Base-by-base conservation (phyloP, 1,140 invertebrate genomes). In the Bemisia tabaci region DNA sequence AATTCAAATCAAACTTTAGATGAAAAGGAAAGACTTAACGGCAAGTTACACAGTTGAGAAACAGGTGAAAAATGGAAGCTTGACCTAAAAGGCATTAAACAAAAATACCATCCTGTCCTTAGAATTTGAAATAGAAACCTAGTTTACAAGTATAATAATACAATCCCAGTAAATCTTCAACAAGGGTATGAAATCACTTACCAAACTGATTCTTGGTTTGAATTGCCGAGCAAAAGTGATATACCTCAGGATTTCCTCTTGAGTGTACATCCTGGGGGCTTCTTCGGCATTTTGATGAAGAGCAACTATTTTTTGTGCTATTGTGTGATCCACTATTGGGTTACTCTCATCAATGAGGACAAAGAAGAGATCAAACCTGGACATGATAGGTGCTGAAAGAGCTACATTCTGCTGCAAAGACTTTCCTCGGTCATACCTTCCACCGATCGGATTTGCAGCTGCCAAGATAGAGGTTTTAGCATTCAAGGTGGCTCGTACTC, bases 321-420 rank as follows among this genome's bases (percentile, higher is more conserved):
- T 98, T 17, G 71, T 68, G 67, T 71, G 75, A 72, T 72, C 72
- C 26, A 71, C 61, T 71, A 94, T 87, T 79, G 96, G 93, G 77
- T 94, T 96, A 72, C 91, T 92, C 75, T 97, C 94, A 78, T 97
- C 95, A 2, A 98, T 89, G 0, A 99, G 80, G 72, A 99, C 94
- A 79, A 99, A 99, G 79, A 99, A 99, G 0, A 99, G 79, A 82
- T 99, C 97, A 77, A 99, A 99, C 74, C 97, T 83, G 0, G 97
- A 99, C 95, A 99, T 98, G 72, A 99, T 98, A 0, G 97, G 97
- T 0, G 96, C 95, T 0, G 91, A 88, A 12, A 99, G 78, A 1
- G 87, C 81, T 0, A 99, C 90, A 78, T 99, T 99, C 75, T 98
- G 93, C 71, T 96, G 91, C 1, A 99, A 79, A 0, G 95, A 95